phyloP scores from a whole-genome alignment of 2,797 vertebrate genomes.

The Melopsittacus undulatus region DNA sequence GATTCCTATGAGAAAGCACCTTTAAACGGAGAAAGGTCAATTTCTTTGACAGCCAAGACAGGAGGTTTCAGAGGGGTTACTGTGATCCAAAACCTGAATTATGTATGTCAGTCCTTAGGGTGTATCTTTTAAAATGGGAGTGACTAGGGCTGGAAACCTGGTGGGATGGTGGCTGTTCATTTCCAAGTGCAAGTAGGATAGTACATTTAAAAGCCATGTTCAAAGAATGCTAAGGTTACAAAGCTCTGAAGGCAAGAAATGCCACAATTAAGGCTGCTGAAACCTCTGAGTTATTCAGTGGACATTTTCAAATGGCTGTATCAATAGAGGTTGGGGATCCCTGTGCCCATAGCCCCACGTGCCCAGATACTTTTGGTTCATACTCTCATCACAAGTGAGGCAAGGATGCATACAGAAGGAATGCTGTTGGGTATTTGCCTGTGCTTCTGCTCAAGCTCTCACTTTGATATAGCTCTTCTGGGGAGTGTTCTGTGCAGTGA shows the following conservation, averaged over 20 bases:
- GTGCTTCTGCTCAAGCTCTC: neutral
- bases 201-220: neutral
- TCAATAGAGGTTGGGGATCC: neutral
- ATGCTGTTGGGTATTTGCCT: neutral
- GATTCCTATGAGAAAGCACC: conserved; percentile 50
- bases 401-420: neutral
- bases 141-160: neutral
- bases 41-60: conserved; percentile 59
- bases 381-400: neutral
- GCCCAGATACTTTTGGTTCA: neutral
- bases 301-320: neutral
- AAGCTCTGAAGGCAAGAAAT: neutral
- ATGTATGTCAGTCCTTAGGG: conserved; percentile 42
- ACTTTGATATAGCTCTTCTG: neutral
- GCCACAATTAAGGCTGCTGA: neutral
- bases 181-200: neutral
- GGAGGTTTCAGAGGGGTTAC: conserved; percentile 38
- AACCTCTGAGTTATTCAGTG: neutral
- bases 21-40: conserved; percentile 60
- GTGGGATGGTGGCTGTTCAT: neutral
- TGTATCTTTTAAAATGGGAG: conserved; percentile 24
- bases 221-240: neutral
- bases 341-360: neutral
- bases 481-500: neutral
- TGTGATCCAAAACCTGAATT: conserved; percentile 52